Percentiles rank a stretch among this genome's conserved stretches.
Evolutionary conservation across 2,797 vertebrate species (phyloP).

Genomic region (Calcarius lapponicus): DNA sequence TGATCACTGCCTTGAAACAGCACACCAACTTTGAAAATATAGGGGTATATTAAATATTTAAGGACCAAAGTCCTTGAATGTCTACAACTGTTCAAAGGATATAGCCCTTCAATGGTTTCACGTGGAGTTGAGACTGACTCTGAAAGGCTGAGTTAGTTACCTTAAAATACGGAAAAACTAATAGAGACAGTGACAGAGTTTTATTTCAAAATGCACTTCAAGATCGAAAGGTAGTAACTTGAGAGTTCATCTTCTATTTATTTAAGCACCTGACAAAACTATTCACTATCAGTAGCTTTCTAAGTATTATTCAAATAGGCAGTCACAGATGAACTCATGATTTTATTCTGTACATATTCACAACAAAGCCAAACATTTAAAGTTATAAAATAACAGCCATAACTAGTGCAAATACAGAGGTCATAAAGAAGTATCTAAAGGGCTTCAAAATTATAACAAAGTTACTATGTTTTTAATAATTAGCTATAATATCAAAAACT

Average conservation of each 20-base stretch:
- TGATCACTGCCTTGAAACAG: neutral
- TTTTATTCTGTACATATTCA: neutral
- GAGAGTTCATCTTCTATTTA: neutral
- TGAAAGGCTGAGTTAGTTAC: neutral
- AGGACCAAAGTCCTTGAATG: neutral
- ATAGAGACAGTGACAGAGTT: neutral
- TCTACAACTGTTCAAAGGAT: neutral
- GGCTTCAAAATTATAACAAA: neutral
- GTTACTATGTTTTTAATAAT: neutral
- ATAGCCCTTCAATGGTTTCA: neutral
- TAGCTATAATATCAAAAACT: neutral
- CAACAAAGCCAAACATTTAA: neutral
- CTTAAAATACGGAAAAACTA: neutral
- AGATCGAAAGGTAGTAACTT: neutral
- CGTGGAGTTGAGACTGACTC: neutral
- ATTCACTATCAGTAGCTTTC: neutral
- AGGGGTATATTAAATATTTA: constrained; percentile 30
- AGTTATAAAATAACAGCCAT: neutral
- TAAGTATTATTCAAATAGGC: neutral
- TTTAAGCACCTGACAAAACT: neutral
- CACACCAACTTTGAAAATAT: neutral
- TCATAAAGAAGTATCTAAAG: neutral
- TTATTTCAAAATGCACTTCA: neutral
- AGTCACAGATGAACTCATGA: neutral
- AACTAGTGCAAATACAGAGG: neutral